Evolutionary conservation across 1,140 invertebrate species (phyloP).

Genomic region (Diorhabda elongata): DNA sequence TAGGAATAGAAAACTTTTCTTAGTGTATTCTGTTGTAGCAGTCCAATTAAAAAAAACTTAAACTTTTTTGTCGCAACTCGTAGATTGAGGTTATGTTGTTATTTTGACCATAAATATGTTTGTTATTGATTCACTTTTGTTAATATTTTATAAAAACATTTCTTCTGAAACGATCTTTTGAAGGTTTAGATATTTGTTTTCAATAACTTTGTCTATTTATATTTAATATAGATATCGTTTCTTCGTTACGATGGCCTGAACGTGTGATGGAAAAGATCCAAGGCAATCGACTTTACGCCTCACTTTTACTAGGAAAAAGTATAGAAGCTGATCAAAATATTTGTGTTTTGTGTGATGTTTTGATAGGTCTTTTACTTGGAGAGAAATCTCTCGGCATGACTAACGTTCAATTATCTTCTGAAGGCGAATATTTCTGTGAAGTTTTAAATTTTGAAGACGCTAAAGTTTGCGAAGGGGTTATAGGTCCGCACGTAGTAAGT

Average conservation of each 20-base stretch:
- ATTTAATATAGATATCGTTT: neutral
- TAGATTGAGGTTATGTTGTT: no score
- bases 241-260: neutral
- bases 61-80: no score
- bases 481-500: neutral
- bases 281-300: neutral
- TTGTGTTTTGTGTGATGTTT: neutral
- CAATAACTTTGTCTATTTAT: no score
- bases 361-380: neutral
- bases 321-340: neutral
- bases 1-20: no score
- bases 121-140: no score
- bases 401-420: constrained; percentile 1
- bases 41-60: no score
- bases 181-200: no score
- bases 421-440: neutral
- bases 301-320: neutral
- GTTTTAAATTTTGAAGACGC: neutral
- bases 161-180: no score
- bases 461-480: neutral
- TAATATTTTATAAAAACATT: no score
- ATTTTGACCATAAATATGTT: no score
- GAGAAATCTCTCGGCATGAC: neutral
- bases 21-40: no score
- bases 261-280: neutral